Conservation (phyloP, 2,797 vertebrate species). For the Acridotheres tristis region DNA sequence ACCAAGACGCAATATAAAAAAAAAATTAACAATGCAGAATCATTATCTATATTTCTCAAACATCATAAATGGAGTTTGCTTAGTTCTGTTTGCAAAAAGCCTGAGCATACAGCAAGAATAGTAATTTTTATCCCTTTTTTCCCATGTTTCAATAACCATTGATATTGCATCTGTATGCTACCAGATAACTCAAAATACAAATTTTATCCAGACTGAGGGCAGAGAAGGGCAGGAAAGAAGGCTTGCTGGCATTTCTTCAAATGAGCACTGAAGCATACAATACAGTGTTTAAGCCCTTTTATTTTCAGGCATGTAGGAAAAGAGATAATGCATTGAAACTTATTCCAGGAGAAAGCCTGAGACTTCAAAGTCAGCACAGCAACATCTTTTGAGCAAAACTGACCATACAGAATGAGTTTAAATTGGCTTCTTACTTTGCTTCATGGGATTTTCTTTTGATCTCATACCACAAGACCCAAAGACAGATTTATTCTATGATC, state of each 20-base stretch:
- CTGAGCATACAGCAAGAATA: not conserved
- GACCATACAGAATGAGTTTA: not conserved
- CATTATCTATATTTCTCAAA: not conserved
- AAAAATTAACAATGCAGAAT: not conserved
- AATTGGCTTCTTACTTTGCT: not conserved
- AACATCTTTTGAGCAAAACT: conserved; percentile 19
- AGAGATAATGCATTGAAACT: not conserved
- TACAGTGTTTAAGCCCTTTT: not conserved
- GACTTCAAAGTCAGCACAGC: conserved; percentile 14
- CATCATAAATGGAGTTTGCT: not conserved
- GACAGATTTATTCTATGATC: not conserved
- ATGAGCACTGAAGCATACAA: not conserved
- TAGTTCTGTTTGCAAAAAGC: not conserved
- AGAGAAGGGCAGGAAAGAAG: not conserved
- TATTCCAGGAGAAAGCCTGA: not conserved
- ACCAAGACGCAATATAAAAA: not conserved
- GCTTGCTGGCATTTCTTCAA: not conserved
- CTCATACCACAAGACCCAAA: not conserved
- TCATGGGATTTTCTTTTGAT: conserved; percentile 38
- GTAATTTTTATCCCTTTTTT: not conserved
- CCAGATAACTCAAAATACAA: not conserved
- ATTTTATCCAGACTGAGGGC: not conserved
- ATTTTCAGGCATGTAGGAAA: conserved; percentile 5
- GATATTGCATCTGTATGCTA: not conserved
- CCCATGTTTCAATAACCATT: not conserved